Percentiles rank a stretch among this genome's conserved stretches.
phyloP scores from a whole-genome alignment of 2,888 invertebrate species.

The Toxonevra muliebris region DNA sequence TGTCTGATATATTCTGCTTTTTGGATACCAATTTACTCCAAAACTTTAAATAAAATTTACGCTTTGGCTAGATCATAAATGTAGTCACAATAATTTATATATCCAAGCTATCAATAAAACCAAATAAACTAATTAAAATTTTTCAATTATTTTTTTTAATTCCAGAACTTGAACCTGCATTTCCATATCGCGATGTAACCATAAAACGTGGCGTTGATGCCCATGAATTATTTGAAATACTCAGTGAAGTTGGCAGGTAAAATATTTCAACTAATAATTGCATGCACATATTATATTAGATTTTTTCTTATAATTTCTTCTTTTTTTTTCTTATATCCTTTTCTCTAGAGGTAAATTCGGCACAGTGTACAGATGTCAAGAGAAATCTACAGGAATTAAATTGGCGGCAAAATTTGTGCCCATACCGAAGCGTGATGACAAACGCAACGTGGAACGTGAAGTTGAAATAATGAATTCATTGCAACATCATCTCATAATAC shows the following conservation, averaged over 20 bases:
- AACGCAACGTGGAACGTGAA: constrained; percentile 92
- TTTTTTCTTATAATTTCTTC: too few species aligned
- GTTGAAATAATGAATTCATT: constrained; percentile 96
- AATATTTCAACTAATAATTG: constrained; percentile 22
- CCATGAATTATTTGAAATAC: constrained; percentile 85
- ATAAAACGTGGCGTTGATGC: constrained; percentile 87
- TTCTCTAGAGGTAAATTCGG: constrained; percentile 92
- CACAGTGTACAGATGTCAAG: constrained; percentile 91
- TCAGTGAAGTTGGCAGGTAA: constrained; percentile 93
- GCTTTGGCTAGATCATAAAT: too few species aligned
- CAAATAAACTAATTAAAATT: too few species aligned
- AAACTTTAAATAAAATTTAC: too few species aligned
- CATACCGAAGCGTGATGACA: constrained; percentile 84
- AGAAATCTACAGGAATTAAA: constrained; percentile 80
- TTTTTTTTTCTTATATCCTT: neutral
- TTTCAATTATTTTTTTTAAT: constrained; percentile 14
- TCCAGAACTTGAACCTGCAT: constrained; percentile 86
- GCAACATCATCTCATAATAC: constrained; percentile 94
- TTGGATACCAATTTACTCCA: too few species aligned
- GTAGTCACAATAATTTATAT: too few species aligned
- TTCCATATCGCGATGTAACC: constrained; percentile 86
- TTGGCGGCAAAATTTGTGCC: constrained; percentile 94
- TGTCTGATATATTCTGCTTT: too few species aligned
- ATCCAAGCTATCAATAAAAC: too few species aligned
- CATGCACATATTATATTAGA: too few species aligned